Evolutionary conservation across 2,113 vertebrate species (phyloP).

Genomic region (Macquaria australasica): DNA sequence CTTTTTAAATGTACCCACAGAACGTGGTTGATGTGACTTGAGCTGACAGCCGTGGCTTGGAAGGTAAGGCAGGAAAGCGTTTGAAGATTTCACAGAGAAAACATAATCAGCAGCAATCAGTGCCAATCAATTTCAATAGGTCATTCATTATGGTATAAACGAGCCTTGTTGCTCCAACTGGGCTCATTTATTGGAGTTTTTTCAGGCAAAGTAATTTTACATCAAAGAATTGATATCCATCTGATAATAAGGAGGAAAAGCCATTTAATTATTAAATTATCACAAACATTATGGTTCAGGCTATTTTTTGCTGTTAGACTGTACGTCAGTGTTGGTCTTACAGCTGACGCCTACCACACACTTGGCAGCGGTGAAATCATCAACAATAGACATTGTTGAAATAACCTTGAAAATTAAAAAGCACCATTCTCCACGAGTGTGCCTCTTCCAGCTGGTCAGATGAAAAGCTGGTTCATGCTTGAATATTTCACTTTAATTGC

Average conservation of each 20-base stretch:
- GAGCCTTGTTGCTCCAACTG: slow-evolving; percentile 36
- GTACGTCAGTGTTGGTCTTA: slow-evolving; percentile 52
- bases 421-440: slow-evolving; percentile 7
- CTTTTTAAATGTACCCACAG: slow-evolving; percentile 29
- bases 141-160: slow-evolving; percentile 49
- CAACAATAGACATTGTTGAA: slow-evolving; percentile 54
- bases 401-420: slow-evolving; percentile 67
- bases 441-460: slow-evolving; percentile 46
- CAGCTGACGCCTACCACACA: slow-evolving; percentile 55
- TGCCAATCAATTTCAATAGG: slow-evolving; percentile 58
- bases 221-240: slow-evolving; percentile 34
- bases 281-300: slow-evolving; percentile 33
- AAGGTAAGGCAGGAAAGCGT: slow-evolving; percentile 33
- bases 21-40: slow-evolving; percentile 38
- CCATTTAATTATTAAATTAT: slow-evolving; percentile 36
- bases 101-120: slow-evolving; percentile 56
- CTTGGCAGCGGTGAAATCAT: slow-evolving; percentile 59
- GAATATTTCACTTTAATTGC: slow-evolving; percentile 78
- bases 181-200: slow-evolving; percentile 13
- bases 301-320: slow-evolving; percentile 46
- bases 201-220: slow-evolving; percentile 12
- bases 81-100: slow-evolving; percentile 59
- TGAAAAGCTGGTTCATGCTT: slow-evolving; percentile 43
- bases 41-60: slow-evolving; percentile 51
- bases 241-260: slow-evolving; percentile 29